Evolutionary conservation across 2,888 invertebrate species (phyloP).

Genomic region (Apodemia mormo): DNA sequence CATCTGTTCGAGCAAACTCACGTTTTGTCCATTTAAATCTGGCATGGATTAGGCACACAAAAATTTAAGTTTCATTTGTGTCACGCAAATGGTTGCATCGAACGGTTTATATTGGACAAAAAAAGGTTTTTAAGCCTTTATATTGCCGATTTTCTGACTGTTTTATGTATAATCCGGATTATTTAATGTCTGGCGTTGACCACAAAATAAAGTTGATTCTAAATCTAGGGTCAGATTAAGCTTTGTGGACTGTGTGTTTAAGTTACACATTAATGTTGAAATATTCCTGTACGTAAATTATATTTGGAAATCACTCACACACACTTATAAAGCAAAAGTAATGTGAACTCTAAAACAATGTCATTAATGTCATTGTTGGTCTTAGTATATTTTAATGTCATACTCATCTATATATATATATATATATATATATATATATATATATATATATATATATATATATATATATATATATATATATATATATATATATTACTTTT

Average conservation of each 20-base stretch:
- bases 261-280: not conserved
- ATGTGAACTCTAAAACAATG: too few species aligned
- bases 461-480: too few species aligned
- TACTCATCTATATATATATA: too few species aligned
- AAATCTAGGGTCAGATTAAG: not conserved
- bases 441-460: too few species aligned
- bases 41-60: not conserved
- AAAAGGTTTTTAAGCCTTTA: constrained; percentile 7
- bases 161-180: constrained; percentile 9
- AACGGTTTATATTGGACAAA: constrained; percentile 10
- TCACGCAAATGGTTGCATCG: constrained; percentile 10
- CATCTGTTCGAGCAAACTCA: constrained; percentile 59
- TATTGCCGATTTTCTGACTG: not conserved
- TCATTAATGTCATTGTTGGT: too few species aligned
- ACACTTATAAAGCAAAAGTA: too few species aligned
- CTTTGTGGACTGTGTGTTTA: not conserved
- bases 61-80: constrained; percentile 14
- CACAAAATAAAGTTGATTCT: not conserved
- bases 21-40: constrained; percentile 59
- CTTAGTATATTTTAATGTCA: too few species aligned
- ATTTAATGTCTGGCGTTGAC: not conserved
- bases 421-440: too few species aligned
- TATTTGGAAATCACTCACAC: too few species aligned
- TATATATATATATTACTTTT: too few species aligned
- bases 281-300: not conserved